These are phyloP conservation scores for Chloroclysta siterata DNA, from an alignment of 2,888 invertebrate genomes.

Conservation along the genomic window DNA sequence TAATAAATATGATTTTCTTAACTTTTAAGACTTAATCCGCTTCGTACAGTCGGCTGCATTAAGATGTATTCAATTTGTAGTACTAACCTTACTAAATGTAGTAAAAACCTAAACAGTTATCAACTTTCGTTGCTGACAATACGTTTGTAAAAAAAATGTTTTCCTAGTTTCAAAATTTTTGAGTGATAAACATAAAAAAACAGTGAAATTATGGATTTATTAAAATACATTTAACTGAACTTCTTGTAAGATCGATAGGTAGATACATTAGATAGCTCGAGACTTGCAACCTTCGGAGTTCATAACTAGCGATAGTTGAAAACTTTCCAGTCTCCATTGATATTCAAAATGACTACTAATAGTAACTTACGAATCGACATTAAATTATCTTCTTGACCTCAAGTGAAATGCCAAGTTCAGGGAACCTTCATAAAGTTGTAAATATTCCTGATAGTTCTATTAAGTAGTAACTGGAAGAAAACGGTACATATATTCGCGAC, in stretches of 20 bases:
- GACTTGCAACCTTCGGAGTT: not conserved
- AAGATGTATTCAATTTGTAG: no score
- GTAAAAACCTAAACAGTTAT: no score
- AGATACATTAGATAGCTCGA: not conserved
- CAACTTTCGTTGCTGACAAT: no score
- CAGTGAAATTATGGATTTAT: not conserved
- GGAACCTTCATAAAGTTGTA: not conserved
- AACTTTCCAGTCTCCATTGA: constrained; percentile 38
- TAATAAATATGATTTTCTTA: no score
- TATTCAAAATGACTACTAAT: constrained; percentile 49
- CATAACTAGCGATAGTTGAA: constrained; percentile 1
- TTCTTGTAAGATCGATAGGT: not conserved
- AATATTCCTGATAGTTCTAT: not conserved
- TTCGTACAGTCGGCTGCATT: no score
- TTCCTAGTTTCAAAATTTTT: no score
- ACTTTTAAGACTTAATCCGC: no score
- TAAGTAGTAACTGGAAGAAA: not conserved
- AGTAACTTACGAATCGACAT: constrained; percentile 54
- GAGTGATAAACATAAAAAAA: no score
- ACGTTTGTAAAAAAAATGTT: no score
- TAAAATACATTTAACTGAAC: no score
- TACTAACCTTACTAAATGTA: no score
- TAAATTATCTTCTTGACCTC: constrained; percentile 65
- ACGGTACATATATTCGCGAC: no score
- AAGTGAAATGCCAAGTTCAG: constrained; percentile 67